Evolutionary conservation across 2,797 vertebrate species (phyloP), one percentile per base, ranked within the genome.

Genomic region (Eremophila alpestris): DNA sequence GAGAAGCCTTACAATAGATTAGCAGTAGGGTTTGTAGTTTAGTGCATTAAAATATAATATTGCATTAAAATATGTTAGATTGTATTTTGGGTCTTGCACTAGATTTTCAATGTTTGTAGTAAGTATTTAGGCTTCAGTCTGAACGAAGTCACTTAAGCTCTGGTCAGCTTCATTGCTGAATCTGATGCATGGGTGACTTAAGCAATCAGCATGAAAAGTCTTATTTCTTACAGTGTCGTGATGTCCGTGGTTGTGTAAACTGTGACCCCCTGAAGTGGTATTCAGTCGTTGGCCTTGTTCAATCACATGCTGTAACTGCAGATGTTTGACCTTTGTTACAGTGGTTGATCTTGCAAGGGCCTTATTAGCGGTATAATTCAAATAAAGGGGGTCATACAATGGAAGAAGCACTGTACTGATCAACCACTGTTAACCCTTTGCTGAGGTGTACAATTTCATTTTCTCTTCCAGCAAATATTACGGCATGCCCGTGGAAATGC

Each of bases 391-490:
- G 26, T 20, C 40, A 30, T 15, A 22, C 16, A n/a, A 43, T 76
- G 74, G 55, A 83, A 74, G 81, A 89, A 92, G 90, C 74, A 71
- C 23, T 36, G 15, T 83, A 26, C 30, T 51, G 7, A 38, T 83
- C 52, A 86, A 7, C 29, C 8, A 2, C 69, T 82, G 30, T 63
- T 80, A 81, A 65, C 40, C 9, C 43, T 85, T 76, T 56, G 41
- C 83, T 96, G 89, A 96, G 2, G 38, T 48, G 24, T 75, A 27
- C 10, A 18, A 87, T 88, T 91, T 67, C 17, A 27, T 91, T 56
- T 96, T 91, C 71, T 93, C 55, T 98, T 90, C 38, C 98, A 99
- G 99, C 98, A 99, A 99, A 99, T 99, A 96, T 95, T 99, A 49
- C 98, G 97, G n/a, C 98, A 99, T 78, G 99, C 99, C 38, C 98